These are phyloP conservation scores for Catostomus latipinnis DNA, from an alignment of 2,797 vertebrate species.

Conservation along the genomic window DNA sequence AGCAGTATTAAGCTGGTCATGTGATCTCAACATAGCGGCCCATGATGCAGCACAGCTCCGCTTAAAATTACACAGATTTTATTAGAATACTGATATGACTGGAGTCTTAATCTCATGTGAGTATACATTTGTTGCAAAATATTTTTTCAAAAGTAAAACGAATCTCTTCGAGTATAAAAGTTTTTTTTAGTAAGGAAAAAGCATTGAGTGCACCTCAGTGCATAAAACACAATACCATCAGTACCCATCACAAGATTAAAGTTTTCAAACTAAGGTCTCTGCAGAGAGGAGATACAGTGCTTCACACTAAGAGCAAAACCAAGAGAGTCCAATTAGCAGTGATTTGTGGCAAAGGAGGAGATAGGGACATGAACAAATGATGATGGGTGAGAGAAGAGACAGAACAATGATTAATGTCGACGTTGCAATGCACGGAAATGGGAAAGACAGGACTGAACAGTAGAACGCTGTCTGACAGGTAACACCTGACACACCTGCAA, in stretches of 20 bases:
- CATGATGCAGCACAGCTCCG: too few relatives aligned
- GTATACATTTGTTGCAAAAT: too few relatives aligned
- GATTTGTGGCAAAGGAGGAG: constrained; percentile 81
- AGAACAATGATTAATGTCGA: constrained; percentile 84
- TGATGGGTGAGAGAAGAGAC: constrained; percentile 75
- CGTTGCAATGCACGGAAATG: constrained; percentile 77
- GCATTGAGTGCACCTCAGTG: too few relatives aligned
- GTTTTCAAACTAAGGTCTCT: constrained; percentile 33
- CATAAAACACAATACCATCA: constrained; percentile 1
- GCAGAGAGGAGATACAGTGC: constrained; percentile 29
- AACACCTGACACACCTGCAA: constrained; percentile 38
- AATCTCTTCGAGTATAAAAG: too few relatives aligned
- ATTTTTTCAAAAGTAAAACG: too few relatives aligned
- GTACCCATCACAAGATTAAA: constrained; percentile 15
- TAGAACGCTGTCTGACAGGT: constrained; percentile 61
- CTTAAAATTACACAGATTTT: too few relatives aligned
- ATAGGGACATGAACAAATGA: constrained; percentile 82
- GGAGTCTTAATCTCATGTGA: too few relatives aligned
- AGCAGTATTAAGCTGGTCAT: too few relatives aligned
- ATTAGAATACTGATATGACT: too few relatives aligned
- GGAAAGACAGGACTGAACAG: constrained; percentile 61
- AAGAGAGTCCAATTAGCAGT: constrained; percentile 83
- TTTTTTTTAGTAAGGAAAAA: too few relatives aligned
- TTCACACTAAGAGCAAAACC: constrained; percentile 58
- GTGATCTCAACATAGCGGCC: too few relatives aligned